These are phyloP conservation scores for Drosophila pachea DNA, from an alignment of 1,140 invertebrate species.

Conservation along the genomic window DNA sequence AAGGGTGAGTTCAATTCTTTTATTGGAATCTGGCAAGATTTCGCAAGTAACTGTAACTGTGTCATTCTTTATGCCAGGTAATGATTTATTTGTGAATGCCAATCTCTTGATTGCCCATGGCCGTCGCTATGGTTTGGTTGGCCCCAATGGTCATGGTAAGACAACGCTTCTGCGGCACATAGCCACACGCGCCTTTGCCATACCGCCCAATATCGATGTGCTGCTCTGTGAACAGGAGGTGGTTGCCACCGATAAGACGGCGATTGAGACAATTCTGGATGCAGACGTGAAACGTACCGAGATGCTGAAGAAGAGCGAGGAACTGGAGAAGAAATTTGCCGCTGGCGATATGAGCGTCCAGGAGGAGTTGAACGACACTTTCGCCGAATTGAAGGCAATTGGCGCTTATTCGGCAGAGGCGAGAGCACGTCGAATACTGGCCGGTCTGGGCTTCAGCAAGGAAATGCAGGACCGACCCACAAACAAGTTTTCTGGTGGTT, in stretches of 20 bases:
- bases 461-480: conserved; percentile 97
- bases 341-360: conserved; percentile 84
- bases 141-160: conserved; percentile 99
- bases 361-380: conserved; percentile 93
- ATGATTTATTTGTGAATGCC: conserved; percentile 98
- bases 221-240: conserved; percentile 99
- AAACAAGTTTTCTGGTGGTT: conserved; percentile 98
- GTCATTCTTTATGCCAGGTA: conserved; percentile 82
- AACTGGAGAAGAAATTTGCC: conserved; percentile 87
- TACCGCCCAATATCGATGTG: conserved; percentile 98
- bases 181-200: conserved; percentile 90
- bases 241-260: conserved; percentile 92
- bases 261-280: conserved; percentile 95
- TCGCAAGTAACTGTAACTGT: neutral
- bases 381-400: conserved; percentile 96
- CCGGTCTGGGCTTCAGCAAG: conserved; percentile 96
- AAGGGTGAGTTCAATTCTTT: conserved; percentile 86
- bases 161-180: conserved; percentile 98
- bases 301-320: conserved; percentile 90
- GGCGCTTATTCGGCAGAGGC: conserved; percentile 98
- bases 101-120: conserved; percentile 95
- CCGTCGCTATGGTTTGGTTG: conserved; percentile 97
- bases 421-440: conserved; percentile 94
- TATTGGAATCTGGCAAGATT: neutral
- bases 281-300: conserved; percentile 93